phyloP scores from a whole-genome alignment of 2,888 invertebrate species.

The Palloptera scutellata region DNA sequence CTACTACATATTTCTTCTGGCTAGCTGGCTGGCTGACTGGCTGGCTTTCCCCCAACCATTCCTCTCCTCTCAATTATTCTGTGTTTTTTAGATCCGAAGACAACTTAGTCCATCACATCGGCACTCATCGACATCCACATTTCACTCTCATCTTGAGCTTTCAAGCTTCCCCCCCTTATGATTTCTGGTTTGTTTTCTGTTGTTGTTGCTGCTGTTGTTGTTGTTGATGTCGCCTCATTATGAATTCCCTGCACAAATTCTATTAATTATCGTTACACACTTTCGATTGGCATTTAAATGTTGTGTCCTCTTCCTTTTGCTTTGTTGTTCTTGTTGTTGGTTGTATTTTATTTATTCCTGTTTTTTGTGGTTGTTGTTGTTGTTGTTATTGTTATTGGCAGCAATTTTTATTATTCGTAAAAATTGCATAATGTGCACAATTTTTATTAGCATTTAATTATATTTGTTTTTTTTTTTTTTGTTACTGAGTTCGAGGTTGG shows the following conservation, averaged over 20 bases:
- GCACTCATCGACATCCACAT: no score
- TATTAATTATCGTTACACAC: slow-evolving; percentile 64
- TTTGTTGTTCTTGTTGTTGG: not conserved
- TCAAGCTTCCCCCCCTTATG: no score
- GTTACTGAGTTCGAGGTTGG: no score
- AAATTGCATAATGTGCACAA: slow-evolving; percentile 29
- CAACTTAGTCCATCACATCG: no score
- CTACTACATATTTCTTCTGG: no score
- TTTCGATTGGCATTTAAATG: slow-evolving; percentile 41
- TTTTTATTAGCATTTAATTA: slow-evolving; percentile 32
- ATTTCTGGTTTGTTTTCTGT: no score
- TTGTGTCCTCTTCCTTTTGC: slow-evolving; percentile 23
- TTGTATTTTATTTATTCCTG: slow-evolving; percentile 1
- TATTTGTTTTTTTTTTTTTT: slow-evolving; percentile 18
- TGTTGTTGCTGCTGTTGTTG: no score
- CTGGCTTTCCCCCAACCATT: no score
- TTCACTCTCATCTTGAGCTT: no score
- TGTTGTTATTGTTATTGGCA: not conserved
- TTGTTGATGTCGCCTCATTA: slow-evolving; percentile 48
- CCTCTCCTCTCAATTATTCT: no score
- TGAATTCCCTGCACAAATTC: slow-evolving; percentile 60
- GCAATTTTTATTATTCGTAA: slow-evolving; percentile 28
- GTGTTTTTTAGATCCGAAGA: no score
- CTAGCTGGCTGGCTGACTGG: no score
- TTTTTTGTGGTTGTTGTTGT: not conserved